Percentiles rank a stretch among this genome's conserved stretches.
These are phyloP conservation scores for Tragelaphus oryx DNA, from an alignment of 2,797 vertebrate species.

Conservation along the genomic window DNA sequence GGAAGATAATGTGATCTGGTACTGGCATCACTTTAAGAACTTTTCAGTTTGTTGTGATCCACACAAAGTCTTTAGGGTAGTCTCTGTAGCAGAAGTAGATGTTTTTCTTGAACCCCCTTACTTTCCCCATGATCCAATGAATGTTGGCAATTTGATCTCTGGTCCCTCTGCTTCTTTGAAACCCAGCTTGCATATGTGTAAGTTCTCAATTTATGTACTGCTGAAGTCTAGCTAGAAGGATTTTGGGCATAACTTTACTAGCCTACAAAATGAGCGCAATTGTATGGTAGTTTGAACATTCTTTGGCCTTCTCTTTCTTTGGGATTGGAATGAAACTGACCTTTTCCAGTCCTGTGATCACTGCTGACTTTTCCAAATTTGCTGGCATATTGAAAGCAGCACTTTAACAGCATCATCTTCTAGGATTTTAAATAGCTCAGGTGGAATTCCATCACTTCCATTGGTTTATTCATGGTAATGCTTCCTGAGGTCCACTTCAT, in stretches of 20 bases:
- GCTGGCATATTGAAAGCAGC: background rate
- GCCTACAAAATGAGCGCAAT: background rate
- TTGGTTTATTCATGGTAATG: background rate
- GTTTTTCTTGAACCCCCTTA: background rate
- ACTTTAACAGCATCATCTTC: background rate
- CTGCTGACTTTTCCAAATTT: background rate
- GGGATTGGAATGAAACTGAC: background rate
- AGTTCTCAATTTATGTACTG: background rate
- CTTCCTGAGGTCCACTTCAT: background rate
- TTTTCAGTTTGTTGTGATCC: background rate
- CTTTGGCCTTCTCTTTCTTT: background rate
- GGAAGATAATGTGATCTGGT: background rate
- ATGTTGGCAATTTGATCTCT: background rate
- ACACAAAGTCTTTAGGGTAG: background rate
- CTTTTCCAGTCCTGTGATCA: background rate
- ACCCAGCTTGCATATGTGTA: background rate
- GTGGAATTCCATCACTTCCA: background rate
- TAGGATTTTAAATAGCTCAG: background rate
- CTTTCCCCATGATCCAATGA: background rate
- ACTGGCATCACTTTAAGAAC: background rate
- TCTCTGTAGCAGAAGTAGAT: background rate
- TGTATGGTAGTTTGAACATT: background rate
- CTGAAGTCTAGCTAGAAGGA: background rate
- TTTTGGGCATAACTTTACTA: background rate
- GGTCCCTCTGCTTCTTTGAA: background rate